phyloP scores from a whole-genome alignment of 2,113 vertebrate species.

The Oostethus manadensis region DNA sequence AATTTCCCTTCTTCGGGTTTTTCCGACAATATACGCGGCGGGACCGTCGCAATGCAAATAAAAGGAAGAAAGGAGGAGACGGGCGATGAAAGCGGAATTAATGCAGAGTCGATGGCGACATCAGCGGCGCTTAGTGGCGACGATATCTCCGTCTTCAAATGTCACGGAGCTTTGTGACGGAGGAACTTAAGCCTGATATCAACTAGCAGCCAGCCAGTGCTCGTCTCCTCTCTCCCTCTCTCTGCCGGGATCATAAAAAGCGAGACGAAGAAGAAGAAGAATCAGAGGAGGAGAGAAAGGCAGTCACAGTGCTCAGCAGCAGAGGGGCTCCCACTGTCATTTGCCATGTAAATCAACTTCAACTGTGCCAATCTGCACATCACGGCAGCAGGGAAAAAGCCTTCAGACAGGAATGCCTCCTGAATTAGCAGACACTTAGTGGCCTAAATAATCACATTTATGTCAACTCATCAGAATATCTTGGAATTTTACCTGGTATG shows the following conservation, averaged over 20 bases:
- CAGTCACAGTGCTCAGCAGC: conserved; percentile 19
- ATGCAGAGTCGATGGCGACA: conserved; percentile 48
- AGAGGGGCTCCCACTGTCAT: conserved; percentile 34
- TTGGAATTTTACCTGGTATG: conserved; percentile 82
- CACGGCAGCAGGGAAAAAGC: conserved; percentile 19
- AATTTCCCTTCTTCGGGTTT: conserved; percentile 16
- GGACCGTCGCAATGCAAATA: conserved; percentile 5
- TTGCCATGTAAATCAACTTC: conserved; percentile 42
- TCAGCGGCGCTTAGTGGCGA: conserved; percentile 51
- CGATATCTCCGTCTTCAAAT: conserved; percentile 52
- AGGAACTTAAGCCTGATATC: conserved; percentile 51
- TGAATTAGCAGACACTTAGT: conserved; percentile 3
- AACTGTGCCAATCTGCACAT: conserved; percentile 34
- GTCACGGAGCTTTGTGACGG: conserved; percentile 45
- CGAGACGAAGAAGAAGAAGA: neutral
- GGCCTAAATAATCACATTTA: conserved; percentile 12
- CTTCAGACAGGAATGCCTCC: conserved; percentile 22
- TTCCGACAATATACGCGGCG: conserved; percentile 3
- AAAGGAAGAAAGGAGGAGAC: conserved; percentile 11
- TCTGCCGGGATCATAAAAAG: conserved; percentile 43
- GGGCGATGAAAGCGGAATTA: conserved; percentile 30
- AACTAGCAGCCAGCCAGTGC: conserved; percentile 46
- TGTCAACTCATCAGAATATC: neutral
- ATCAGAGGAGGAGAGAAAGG: conserved; percentile 14
- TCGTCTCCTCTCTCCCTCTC: too few species aligned